Evolutionary conservation across 2,888 invertebrate genomes (phyloP).

Genomic region (Drosophila barbarae): DNA sequence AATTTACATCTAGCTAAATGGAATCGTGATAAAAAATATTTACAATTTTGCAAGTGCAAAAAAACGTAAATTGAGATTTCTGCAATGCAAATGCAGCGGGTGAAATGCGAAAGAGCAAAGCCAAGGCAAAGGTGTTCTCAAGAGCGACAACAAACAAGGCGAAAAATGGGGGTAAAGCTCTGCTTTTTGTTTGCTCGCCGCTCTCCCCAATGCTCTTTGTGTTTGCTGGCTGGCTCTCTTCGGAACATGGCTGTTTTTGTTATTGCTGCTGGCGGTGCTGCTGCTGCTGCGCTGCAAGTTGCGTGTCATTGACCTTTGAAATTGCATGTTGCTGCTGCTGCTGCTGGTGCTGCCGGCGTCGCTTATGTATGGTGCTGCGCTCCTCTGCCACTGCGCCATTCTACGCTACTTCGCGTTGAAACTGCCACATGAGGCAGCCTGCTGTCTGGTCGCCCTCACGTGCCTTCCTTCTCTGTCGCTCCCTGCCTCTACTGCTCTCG

Average conservation of each 20-base stretch:
- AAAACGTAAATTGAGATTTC: conserved; percentile 38
- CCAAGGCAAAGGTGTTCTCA: conserved; percentile 14
- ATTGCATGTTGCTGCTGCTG: conserved; percentile 66
- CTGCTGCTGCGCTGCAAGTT: conserved; percentile 52
- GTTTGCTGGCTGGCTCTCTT: conserved; percentile 18
- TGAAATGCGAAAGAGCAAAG: conserved; percentile 24
- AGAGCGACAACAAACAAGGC: conserved; percentile 11
- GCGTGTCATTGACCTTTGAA: conserved; percentile 74
- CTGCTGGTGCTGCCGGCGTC: conserved; percentile 47
- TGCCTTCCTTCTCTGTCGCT: conserved; percentile 17
- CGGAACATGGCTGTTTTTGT: conserved; percentile 11
- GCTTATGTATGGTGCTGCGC: conserved; percentile 46
- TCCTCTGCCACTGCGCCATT: conserved; percentile 65
- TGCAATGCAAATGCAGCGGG: conserved; percentile 39
- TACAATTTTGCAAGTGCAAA: background rate
- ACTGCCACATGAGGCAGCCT: conserved; percentile 54
- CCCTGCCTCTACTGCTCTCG: background rate
- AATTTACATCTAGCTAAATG: background rate
- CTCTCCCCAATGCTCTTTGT: conserved; percentile 40
- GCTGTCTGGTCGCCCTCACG: conserved; percentile 43
- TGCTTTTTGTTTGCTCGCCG: conserved; percentile 18
- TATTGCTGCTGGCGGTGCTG: conserved; percentile 28
- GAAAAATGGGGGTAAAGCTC: conserved; percentile 31
- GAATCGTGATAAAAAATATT: background rate
- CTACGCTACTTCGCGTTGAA: conserved; percentile 68